A percentile compares a stretch with the other conserved stretches of the same genome.
phyloP scores from a whole-genome alignment of 2,888 invertebrate species.

The Proisotoma minuta region DNA sequence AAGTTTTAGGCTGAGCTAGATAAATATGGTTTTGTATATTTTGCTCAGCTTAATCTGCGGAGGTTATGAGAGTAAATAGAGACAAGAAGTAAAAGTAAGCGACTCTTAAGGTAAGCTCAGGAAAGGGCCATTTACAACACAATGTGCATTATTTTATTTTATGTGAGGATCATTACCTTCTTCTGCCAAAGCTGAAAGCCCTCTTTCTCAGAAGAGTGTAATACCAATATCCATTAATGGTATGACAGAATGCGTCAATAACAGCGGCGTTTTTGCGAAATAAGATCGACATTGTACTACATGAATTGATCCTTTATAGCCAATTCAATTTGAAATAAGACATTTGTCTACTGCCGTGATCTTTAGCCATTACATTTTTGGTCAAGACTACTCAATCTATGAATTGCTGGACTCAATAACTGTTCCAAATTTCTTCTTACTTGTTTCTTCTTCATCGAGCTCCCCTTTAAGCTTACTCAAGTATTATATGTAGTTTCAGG shows the following conservation, averaged over 20 bases:
- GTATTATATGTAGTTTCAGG: no score
- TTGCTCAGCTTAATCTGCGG: no score
- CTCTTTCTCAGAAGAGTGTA: no score
- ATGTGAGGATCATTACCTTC: constrained; percentile 16
- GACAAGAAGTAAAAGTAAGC: no score
- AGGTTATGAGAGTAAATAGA: no score
- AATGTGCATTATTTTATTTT: constrained; percentile 11
- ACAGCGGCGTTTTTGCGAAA: background rate
- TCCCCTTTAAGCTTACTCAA: no score
- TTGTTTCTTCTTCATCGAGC: no score
- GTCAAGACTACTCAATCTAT: background rate
- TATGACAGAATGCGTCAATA: constrained; percentile 2
- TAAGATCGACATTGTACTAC: constrained; percentile 5
- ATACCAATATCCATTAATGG: constrained; percentile 4
- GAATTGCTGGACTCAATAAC: background rate
- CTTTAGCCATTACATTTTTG: background rate
- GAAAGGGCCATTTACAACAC: background rate
- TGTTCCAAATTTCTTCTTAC: no score
- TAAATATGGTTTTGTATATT: no score
- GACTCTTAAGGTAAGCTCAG: no score
- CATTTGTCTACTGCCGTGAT: constrained; percentile 2
- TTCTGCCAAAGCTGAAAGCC: no score
- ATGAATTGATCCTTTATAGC: background rate
- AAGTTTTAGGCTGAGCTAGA: no score
- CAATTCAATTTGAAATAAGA: background rate